These are phyloP conservation scores for Caracal caracal DNA, from an alignment of 2,113 vertebrate species.

Conservation along the genomic window DNA sequence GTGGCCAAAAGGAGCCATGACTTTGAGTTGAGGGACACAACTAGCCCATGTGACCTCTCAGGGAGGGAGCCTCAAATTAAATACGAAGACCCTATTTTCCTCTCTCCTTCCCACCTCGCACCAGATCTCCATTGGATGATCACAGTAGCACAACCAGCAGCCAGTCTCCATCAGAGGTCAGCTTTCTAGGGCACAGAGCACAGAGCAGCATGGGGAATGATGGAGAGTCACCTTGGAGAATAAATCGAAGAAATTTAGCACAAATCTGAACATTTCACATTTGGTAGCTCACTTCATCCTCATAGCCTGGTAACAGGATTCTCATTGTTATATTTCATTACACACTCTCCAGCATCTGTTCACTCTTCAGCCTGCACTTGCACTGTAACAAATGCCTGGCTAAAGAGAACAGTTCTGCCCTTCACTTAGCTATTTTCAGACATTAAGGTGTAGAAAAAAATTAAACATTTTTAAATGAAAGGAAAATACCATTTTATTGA, in stretches of 20 bases:
- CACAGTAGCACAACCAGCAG: neutral
- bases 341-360: neutral
- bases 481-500: neutral
- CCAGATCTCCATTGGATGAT: neutral
- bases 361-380: neutral
- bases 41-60: neutral
- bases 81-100: neutral
- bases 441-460: neutral
- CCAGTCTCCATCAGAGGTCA: neutral
- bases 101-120: rapidly evolving
- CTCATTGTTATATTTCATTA: neutral
- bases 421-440: neutral
- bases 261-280: neutral
- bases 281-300: neutral
- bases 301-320: neutral
- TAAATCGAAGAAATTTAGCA: neutral
- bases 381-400: neutral
- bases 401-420: neutral
- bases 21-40: too few relatives aligned
- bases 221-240: neutral
- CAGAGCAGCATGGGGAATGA: neutral
- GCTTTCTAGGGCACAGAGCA: neutral
- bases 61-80: neutral
- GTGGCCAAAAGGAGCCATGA: neutral
- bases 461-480: neutral